Evolutionary conservation across 2,113 vertebrate genomes (phyloP).

Genomic region (Cyanoderma ruficeps): DNA sequence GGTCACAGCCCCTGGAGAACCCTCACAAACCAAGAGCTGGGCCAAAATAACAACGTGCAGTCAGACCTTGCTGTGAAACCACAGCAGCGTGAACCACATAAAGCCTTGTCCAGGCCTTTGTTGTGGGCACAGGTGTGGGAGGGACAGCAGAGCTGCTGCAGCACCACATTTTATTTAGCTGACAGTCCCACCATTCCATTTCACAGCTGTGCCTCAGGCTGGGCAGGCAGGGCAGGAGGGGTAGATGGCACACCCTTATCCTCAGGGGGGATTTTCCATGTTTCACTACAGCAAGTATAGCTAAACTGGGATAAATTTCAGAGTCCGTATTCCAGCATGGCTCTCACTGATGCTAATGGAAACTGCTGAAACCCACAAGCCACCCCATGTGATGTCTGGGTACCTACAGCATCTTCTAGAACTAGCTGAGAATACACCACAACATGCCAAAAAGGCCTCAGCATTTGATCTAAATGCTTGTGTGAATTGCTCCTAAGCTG

Average conservation of each 20-base stretch:
- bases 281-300: neutral
- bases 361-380: neutral
- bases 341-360: neutral
- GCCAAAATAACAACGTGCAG: neutral
- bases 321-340: neutral
- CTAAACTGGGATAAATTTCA: neutral
- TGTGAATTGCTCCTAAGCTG: neutral
- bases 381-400: neutral
- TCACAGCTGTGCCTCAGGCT: neutral
- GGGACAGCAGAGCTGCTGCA: neutral
- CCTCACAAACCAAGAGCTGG: neutral
- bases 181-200: neutral
- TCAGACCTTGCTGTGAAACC: neutral
- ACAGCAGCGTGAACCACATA: neutral
- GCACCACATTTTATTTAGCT: neutral
- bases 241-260: neutral
- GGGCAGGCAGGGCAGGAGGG: neutral
- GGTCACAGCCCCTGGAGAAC: neutral
- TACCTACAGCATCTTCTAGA: neutral
- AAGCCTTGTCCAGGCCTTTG: neutral
- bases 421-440: neutral
- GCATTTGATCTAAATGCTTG: neutral
- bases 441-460: neutral
- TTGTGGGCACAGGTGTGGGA: neutral
- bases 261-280: neutral